These are phyloP conservation scores for Zaprionus kolodkinae DNA, from an alignment of 1,140 invertebrate genomes.

Conservation along the genomic window DNA sequence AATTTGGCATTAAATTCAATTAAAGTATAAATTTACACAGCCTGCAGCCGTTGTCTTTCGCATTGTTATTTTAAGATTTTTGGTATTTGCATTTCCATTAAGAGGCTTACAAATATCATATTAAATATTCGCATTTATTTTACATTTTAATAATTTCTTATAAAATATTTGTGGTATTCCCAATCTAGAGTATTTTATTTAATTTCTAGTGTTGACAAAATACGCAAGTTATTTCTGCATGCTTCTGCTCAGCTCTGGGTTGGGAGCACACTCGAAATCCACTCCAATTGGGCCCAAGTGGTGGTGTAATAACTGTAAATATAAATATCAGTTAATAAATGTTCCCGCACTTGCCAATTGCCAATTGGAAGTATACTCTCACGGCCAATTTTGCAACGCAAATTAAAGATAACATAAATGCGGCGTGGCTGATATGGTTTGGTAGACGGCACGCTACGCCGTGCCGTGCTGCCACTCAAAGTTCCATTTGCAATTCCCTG, in stretches of 20 bases:
- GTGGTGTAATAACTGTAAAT: conserved; percentile 50
- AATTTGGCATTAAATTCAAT: neutral
- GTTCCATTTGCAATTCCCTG: conserved; percentile 18
- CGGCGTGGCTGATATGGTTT: conserved; percentile 44
- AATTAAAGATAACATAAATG: conserved; percentile 82
- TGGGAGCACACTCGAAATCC: conserved; percentile 37
- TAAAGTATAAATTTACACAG: neutral
- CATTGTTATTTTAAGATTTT: neutral
- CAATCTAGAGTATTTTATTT: neutral
- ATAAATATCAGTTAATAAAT: conserved; percentile 57
- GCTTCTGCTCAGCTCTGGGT: neutral
- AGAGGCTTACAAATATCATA: neutral
- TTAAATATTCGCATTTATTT: neutral
- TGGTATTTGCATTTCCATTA: neutral
- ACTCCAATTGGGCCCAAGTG: conserved; percentile 41
- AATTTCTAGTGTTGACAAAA: neutral
- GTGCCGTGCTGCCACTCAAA: conserved; percentile 19
- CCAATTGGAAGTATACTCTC: conserved; percentile 72
- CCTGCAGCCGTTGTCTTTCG: neutral
- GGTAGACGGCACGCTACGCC: conserved; percentile 42
- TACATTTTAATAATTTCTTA: neutral
- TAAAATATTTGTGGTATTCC: neutral
- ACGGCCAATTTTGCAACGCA: conserved; percentile 75
- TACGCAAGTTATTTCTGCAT: neutral
- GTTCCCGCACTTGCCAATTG: conserved; percentile 57